Conservation (phyloP, 2,113 vertebrate genomes). For the Mirza zaza region DNA sequence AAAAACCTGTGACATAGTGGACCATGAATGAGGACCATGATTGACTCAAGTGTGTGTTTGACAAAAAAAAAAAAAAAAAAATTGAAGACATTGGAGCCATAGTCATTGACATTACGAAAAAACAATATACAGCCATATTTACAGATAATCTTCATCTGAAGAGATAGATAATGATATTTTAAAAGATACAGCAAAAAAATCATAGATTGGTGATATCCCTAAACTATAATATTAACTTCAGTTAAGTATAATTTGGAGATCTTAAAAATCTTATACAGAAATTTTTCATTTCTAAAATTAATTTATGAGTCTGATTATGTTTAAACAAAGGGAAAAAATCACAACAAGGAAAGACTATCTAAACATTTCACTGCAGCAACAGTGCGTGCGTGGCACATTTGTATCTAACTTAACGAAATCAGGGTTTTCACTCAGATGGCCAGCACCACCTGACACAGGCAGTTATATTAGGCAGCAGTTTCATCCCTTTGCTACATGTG, state of each 20-base stretch:
- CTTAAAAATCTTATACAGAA: background rate
- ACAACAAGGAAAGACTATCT: background rate
- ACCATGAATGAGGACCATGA: background rate
- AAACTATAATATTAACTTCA: background rate
- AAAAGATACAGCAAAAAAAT: constrained; percentile 8
- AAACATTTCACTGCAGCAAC: background rate
- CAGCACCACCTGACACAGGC: background rate
- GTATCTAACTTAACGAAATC: background rate
- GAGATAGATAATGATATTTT: background rate
- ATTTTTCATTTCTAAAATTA: background rate
- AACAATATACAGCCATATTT: background rate
- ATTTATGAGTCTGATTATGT: background rate
- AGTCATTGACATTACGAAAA: background rate
- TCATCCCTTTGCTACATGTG: background rate
- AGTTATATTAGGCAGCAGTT: background rate
- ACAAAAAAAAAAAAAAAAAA: background rate
- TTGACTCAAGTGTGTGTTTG: background rate
- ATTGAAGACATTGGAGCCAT: background rate
- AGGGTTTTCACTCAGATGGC: background rate
- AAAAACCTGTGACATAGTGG: background rate
- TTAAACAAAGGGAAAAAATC: background rate
- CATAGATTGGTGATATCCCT: background rate
- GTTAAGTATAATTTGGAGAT: background rate
- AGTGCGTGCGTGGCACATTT: background rate
- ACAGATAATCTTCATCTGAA: background rate